Evolutionary conservation across 2,797 vertebrate species (phyloP), one percentile per base, ranked within the genome.

Genomic region (Poliocrania exsul): DNA sequence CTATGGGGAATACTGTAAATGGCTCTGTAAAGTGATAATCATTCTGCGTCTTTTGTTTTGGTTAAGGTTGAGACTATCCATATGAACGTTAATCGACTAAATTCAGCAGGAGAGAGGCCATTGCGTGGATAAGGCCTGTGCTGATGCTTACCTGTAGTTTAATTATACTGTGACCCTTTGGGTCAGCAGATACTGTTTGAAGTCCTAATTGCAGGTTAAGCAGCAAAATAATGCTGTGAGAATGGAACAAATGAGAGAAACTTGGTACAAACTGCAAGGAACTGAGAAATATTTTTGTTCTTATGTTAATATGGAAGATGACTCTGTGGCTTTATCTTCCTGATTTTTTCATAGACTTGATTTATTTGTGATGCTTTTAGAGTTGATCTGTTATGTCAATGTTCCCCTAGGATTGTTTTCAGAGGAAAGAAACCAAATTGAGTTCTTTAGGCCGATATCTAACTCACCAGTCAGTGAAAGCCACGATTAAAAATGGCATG

Each of bases 151-250:
- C 62, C 62, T 88, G 56, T 5, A 2, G 37, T 57, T 90, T 94
- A 90, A 95, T 85, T 93, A 85, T 62, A 53, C 37, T 38, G 33
- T 50, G 74, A 90, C 67, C 37, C 29, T 93, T 73, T 77, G 46
- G 81, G 74, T 69, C 90, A 92, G 64, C 37, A 84, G 56, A 73
- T 49, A 73, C 3, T 0, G 0, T 90, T 44, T 84, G 57, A 82
- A 67, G 57, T 87, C 74, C 71, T 35, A 80, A n/a, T 10, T 67
- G 64, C 60, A 82, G 46, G 73, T 71, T 86, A 81, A 64, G 40
- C 33, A 33, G 38, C 38, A 78, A 90, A 93, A 86, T 64, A 91
- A 46, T 24, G 19, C 49, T 82, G 33, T 73, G 74, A 82, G 49
- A 42, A n/a, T 1, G 9, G 53, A 89, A 73, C 19, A 87, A 84